These are phyloP conservation scores for Pollenia griseotomentosa DNA, from an alignment of 2,888 invertebrate genomes.

Conservation along the genomic window DNA sequence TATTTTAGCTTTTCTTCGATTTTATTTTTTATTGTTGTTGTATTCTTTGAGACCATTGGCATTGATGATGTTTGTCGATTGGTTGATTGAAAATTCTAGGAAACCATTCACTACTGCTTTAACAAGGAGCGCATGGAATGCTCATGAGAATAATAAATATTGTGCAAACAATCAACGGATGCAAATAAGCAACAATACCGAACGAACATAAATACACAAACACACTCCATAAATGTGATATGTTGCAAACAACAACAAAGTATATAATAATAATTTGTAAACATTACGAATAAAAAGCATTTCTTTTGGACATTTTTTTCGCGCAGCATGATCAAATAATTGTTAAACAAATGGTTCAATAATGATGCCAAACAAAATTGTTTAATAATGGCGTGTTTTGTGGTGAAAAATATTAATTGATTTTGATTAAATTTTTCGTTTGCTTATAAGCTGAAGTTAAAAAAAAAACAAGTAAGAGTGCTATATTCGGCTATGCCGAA, in stretches of 20 bases:
- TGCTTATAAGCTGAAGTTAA: background rate
- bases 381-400: background rate
- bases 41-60: slow-evolving; percentile 61
- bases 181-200: slow-evolving; percentile 48
- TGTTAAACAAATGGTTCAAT: slow-evolving; percentile 26
- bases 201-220: background rate
- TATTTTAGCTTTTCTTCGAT: slow-evolving; percentile 29
- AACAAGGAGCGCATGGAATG: slow-evolving; percentile 66
- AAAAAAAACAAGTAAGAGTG: too few species aligned
- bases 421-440: background rate
- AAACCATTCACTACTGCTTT: slow-evolving; percentile 67
- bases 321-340: slow-evolving; percentile 46
- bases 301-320: slow-evolving; percentile 35
- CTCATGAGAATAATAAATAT: slow-evolving; percentile 73
- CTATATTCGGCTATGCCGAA: too few species aligned
- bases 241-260: background rate
- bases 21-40: background rate
- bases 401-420: slow-evolving; percentile 9
- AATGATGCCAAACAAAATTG: background rate
- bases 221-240: background rate
- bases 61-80: slow-evolving; percentile 73
- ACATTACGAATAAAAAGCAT: slow-evolving; percentile 59
- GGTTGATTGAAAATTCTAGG: slow-evolving; percentile 73
- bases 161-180: slow-evolving; percentile 66
- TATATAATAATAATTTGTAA: slow-evolving; percentile 65